Conservation (phyloP, 2,113 vertebrate genomes). For the Tiliqua scincoides region DNA sequence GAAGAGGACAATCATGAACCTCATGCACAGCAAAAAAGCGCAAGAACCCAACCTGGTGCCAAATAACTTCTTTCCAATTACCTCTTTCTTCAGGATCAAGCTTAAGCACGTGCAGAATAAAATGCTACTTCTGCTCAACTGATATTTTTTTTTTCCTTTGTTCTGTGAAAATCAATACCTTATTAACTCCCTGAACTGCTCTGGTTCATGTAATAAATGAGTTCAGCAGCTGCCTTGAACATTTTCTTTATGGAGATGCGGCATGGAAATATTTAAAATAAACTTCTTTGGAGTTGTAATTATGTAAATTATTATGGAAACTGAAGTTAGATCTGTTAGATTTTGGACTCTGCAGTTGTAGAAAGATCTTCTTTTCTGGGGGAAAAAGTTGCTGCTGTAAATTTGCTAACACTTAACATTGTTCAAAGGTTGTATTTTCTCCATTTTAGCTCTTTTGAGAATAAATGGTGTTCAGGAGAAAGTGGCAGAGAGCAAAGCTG, state of each 20-base stretch:
- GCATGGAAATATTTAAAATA: not conserved
- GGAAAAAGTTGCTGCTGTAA: not conserved
- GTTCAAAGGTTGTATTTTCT: not conserved
- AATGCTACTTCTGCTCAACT: conserved; percentile 13
- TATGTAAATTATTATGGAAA: not conserved
- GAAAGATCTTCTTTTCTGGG: not conserved
- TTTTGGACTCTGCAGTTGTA: not conserved
- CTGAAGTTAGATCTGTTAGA: not conserved
- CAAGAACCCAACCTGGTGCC: not conserved
- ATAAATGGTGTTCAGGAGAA: not conserved
- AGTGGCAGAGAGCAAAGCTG: not conserved
- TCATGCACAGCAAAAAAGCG: not conserved
- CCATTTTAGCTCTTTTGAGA: not conserved
- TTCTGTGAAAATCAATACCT: not conserved
- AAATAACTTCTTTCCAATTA: conserved; percentile 1
- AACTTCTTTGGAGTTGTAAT: not conserved
- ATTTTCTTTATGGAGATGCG: too few species aligned
- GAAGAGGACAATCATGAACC: conserved; percentile 27
- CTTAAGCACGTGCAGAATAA: conserved; percentile 57
- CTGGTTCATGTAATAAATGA: not conserved
- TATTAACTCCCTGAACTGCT: not conserved
- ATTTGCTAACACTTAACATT: not conserved
- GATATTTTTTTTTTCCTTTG: not conserved
- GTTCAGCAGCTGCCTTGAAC: not conserved
- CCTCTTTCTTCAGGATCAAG: conserved; percentile 43